phyloP scores from a whole-genome alignment of 2,113 vertebrate genomes.

The Thinocorus orbignyianus region DNA sequence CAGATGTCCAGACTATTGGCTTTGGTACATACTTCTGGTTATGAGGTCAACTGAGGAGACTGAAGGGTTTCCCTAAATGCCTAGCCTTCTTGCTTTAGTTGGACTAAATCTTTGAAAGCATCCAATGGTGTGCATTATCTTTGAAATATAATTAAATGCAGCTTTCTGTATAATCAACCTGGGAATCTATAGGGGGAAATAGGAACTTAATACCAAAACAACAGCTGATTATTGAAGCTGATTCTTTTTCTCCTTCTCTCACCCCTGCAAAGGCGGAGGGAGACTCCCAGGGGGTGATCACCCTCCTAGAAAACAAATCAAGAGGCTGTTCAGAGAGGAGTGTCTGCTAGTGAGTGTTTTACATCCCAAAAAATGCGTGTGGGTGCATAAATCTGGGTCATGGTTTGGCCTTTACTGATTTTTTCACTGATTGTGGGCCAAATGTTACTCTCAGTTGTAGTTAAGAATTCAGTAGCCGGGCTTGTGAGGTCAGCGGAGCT shows the following conservation, averaged over 20 bases:
- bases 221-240: background rate
- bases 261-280: background rate
- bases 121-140: background rate
- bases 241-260: background rate
- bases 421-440: background rate
- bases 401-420: background rate
- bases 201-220: background rate
- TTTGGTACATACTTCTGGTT: background rate
- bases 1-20: background rate
- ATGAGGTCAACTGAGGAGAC: background rate
- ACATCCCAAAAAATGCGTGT: background rate
- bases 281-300: background rate
- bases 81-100: background rate
- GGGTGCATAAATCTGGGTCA: background rate
- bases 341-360: background rate
- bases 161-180: background rate
- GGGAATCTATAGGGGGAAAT: background rate
- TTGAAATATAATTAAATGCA: background rate
- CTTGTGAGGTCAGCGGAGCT: background rate
- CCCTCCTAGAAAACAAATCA: background rate
- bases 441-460: background rate
- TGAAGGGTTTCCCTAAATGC: background rate
- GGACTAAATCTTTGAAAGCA: background rate
- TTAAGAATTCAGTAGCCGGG: background rate
- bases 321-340: background rate